phyloP scores from a whole-genome alignment of 2,888 invertebrate species.

The Melitaea athalia region DNA sequence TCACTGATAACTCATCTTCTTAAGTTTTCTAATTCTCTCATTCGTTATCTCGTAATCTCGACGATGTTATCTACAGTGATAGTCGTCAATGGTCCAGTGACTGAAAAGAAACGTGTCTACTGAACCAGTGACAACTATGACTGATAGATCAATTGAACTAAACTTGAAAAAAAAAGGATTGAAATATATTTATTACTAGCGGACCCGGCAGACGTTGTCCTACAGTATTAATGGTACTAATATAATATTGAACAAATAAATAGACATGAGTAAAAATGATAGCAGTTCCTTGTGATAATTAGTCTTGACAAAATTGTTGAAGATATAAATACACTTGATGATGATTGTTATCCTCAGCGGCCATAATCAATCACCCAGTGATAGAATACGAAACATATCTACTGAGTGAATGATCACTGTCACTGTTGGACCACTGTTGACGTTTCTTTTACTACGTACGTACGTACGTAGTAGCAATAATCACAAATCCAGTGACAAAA shows the following conservation, averaged over 20 bases:
- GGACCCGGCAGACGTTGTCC: too few species aligned
- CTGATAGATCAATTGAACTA: background rate
- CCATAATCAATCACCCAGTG: conserved; percentile 26
- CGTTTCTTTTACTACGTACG: background rate
- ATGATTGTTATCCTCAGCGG: background rate
- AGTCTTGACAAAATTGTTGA: too few species aligned
- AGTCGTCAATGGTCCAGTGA: conserved; percentile 43
- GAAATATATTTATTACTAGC: too few species aligned
- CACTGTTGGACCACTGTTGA: background rate
- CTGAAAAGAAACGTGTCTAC: conserved; percentile 30
- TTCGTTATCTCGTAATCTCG: conserved; percentile 25
- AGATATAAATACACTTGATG: background rate
- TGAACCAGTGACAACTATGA: conserved; percentile 23
- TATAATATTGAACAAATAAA: too few species aligned
- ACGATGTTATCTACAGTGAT: conserved; percentile 5
- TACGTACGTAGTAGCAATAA: conserved; percentile 26
- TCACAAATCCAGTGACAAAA: conserved; percentile 41
- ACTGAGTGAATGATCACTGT: background rate
- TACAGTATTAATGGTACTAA: too few species aligned
- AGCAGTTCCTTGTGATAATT: too few species aligned
- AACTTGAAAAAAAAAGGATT: background rate
- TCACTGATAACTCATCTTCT: background rate
- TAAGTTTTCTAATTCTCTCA: background rate
- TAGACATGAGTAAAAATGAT: too few species aligned
- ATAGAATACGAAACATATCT: conserved; percentile 8